A percentile compares a stretch with the other conserved stretches of the same genome.
Evolutionary conservation across 1,140 invertebrate species (phyloP).

Genomic region (Mesaphorura yosii): DNA sequence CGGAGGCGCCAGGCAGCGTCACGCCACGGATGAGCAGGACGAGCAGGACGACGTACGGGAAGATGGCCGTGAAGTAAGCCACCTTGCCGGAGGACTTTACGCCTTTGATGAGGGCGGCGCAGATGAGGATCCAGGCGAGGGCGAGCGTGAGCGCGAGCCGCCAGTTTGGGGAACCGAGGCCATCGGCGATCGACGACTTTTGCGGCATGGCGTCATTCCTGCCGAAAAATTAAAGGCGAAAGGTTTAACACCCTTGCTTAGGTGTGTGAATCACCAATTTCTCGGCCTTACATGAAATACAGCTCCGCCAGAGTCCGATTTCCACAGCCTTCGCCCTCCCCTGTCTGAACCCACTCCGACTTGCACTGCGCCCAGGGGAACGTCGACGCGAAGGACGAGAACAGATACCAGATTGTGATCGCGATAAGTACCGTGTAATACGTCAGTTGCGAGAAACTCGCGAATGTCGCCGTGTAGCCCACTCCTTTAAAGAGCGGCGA

Average conservation of each 20-base stretch:
- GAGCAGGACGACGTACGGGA: slow-evolving; percentile 44
- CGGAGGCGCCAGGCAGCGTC: slow-evolving; percentile 37
- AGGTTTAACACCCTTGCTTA: slow-evolving; percentile 33
- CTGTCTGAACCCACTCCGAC: slow-evolving; percentile 4
- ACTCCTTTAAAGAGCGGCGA: slow-evolving; percentile 12
- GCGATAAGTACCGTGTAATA: slow-evolving; percentile 35
- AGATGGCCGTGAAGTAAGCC: slow-evolving; percentile 38
- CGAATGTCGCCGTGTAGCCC: background rate
- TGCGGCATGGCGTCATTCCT: slow-evolving; percentile 53
- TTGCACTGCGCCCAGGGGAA: slow-evolving; percentile 36
- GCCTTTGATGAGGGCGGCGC: slow-evolving; percentile 66
- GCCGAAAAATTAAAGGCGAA: slow-evolving; percentile 29
- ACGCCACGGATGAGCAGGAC: slow-evolving; percentile 39
- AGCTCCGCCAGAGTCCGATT: slow-evolving; percentile 2
- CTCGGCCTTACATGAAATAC: background rate
- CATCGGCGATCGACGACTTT: slow-evolving; percentile 50
- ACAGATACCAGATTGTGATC: slow-evolving; percentile 37
- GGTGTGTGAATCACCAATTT: background rate
- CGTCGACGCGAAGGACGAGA: slow-evolving; percentile 33
- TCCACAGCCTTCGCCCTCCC: slow-evolving; percentile 29
- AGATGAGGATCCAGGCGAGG: slow-evolving; percentile 66
- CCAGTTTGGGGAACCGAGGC: slow-evolving; percentile 46
- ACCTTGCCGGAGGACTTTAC: slow-evolving; percentile 69
- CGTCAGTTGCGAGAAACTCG: background rate
- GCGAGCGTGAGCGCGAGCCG: slow-evolving; percentile 54